Conservation (phyloP, 2,888 invertebrate species). For the Timema cristinae region DNA sequence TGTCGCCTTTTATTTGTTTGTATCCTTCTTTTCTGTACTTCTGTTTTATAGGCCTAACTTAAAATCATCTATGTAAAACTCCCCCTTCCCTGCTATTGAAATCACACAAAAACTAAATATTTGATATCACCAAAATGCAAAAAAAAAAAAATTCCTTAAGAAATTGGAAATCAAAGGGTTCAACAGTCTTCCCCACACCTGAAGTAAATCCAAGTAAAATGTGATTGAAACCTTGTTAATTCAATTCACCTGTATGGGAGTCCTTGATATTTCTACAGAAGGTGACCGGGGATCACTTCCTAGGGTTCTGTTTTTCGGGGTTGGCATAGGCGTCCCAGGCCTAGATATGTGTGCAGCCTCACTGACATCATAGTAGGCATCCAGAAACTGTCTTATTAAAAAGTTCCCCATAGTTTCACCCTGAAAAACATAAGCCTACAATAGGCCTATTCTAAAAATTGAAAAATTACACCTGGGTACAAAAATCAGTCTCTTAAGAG, state of each 20-base stretch:
- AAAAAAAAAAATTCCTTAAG: too few species aligned
- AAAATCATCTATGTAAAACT: too few species aligned
- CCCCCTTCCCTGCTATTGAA: background rate
- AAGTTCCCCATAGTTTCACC: background rate
- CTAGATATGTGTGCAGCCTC: background rate
- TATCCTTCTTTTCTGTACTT: too few species aligned
- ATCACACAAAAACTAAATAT: background rate
- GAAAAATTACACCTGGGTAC: too few species aligned
- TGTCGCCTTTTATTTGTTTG: too few species aligned
- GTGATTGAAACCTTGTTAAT: background rate
- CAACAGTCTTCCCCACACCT: too few species aligned
- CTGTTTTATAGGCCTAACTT: too few species aligned
- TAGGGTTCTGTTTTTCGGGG: background rate
- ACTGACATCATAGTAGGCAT: background rate
- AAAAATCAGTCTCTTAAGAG: too few species aligned
- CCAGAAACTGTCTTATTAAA: background rate
- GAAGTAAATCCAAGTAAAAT: background rate
- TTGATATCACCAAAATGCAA: too few species aligned
- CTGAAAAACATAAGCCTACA: background rate
- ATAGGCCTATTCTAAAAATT: background rate
- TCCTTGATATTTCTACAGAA: slow-evolving; percentile 18
- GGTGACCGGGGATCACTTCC: slow-evolving; percentile 23
- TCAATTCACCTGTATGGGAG: slow-evolving; percentile 22
- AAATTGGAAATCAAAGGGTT: too few species aligned
- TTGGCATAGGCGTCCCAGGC: background rate